Percentiles rank a stretch among this genome's conserved stretches.
Conservation (phyloP, 2,888 invertebrate species). For the Pollenia angustigena region DNA sequence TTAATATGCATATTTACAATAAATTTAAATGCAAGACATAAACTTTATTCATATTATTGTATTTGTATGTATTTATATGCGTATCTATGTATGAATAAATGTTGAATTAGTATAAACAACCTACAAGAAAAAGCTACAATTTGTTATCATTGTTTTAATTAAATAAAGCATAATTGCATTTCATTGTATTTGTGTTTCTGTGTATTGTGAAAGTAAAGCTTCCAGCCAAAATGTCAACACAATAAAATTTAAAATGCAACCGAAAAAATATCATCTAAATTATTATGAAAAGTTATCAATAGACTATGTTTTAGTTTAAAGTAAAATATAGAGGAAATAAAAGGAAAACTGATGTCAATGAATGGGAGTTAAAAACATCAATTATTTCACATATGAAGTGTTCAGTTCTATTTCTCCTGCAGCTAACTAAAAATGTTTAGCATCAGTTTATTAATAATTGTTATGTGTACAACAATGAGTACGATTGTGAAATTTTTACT, state of each 20-base stretch:
- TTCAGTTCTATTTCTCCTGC: no score
- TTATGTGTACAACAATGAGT: no score
- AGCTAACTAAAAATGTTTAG: no score
- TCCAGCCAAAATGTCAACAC: no score
- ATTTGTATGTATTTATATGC: conserved; percentile 17
- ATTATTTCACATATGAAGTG: no score
- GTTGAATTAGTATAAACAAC: background rate
- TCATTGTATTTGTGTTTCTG: conserved; percentile 45
- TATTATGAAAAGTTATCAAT: background rate
- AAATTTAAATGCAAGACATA: background rate
- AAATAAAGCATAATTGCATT: conserved; percentile 43
- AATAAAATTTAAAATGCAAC: conserved; percentile 3
- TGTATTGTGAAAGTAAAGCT: background rate
- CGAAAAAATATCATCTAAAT: background rate
- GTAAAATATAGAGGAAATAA: no score
- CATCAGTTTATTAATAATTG: no score
- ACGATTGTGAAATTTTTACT: no score
- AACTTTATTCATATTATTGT: conserved; percentile 1
- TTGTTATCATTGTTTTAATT: conserved; percentile 30
- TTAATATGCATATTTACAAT: conserved; percentile 27
- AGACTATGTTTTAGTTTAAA: no score
- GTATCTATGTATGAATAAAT: conserved; percentile 21
- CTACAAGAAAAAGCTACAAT: conserved; percentile 16
- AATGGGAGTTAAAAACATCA: no score
- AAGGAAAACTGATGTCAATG: no score